Evolutionary conservation across 2,797 vertebrate species (phyloP).

Genomic region (Heliangelus exortis): DNA sequence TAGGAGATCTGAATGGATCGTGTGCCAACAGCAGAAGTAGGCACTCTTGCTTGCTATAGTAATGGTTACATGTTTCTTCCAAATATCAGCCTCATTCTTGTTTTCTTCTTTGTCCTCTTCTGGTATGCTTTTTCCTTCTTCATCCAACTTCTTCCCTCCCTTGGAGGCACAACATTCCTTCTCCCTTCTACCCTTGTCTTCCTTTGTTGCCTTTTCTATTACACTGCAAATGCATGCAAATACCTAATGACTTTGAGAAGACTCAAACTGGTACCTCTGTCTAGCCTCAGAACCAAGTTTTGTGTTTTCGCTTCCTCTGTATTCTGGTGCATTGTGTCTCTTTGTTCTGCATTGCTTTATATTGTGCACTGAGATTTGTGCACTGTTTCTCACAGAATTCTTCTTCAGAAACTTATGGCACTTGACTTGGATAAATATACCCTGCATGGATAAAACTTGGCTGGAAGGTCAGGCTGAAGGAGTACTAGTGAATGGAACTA

Average conservation of each 20-base stretch:
- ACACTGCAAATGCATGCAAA: constrained; percentile 17
- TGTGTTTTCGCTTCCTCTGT: not conserved
- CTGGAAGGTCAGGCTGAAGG: no score
- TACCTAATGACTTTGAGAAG: not conserved
- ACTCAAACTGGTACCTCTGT: not conserved
- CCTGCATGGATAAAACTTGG: no score
- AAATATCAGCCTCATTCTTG: not conserved
- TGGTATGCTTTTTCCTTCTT: not conserved
- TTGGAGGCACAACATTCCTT: not conserved
- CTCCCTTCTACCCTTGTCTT: not conserved
- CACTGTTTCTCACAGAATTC: no score
- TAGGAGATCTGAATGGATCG: no score
- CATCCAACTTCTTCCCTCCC: not conserved
- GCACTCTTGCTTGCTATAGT: not conserved
- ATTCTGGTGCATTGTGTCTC: not conserved
- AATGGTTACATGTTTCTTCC: not conserved
- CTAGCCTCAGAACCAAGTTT: not conserved
- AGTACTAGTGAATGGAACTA: no score
- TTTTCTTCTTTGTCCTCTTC: not conserved
- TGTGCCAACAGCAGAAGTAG: not conserved
- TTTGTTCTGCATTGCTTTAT: constrained; percentile 5
- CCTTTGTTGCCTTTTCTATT: constrained; percentile 6
- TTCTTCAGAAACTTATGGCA: no score
- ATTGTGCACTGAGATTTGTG: not conserved
- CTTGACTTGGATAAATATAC: no score